phyloP scores from a whole-genome alignment of 2,888 invertebrate genomes.

The Zonitis immaculata region DNA sequence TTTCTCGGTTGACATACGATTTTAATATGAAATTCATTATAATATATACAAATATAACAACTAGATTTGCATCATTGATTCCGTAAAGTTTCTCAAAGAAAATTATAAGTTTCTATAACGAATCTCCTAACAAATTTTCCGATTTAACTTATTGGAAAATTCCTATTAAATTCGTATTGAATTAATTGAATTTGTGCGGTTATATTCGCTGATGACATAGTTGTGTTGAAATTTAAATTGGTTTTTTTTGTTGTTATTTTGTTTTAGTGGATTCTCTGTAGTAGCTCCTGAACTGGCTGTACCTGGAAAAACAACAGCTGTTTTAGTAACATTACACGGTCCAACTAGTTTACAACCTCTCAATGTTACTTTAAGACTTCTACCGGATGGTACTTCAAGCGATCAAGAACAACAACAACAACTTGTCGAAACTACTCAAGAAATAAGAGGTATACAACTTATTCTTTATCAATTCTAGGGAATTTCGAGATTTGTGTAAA shows the following conservation, averaged over 20 bases:
- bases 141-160: no score
- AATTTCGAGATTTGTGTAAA: not conserved
- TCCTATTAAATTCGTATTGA: no score
- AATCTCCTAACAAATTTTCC: no score
- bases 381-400: constrained; percentile 30
- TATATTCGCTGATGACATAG: constrained; percentile 17
- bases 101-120: no score
- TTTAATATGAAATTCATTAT: no score
- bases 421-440: constrained; percentile 42
- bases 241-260: constrained; percentile 1
- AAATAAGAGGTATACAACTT: constrained; percentile 40
- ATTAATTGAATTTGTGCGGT: no score
- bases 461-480: not conserved
- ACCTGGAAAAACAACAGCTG: constrained; percentile 61
- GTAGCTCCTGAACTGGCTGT: constrained; percentile 63
- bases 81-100: no score
- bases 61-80: no score
- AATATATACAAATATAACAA: no score
- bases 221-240: no score
- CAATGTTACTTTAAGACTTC: constrained; percentile 57
- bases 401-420: constrained; percentile 25
- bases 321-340: constrained; percentile 59
- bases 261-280: constrained; percentile 59
- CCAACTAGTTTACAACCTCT: constrained; percentile 50
- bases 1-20: no score